Conservation (phyloP, 2,113 vertebrate species). For the Nannobrachium achirus region DNA sequence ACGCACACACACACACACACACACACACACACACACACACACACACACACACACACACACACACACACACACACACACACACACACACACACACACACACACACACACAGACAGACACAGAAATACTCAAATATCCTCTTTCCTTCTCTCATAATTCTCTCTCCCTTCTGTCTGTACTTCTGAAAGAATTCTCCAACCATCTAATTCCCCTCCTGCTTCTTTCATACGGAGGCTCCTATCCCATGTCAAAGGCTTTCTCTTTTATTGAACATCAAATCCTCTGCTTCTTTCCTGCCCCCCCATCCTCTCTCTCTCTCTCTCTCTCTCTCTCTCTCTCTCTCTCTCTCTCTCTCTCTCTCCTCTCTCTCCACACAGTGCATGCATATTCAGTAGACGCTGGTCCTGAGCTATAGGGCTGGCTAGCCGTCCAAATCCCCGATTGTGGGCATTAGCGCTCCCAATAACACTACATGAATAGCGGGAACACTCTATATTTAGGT, state of each 20-base stretch:
- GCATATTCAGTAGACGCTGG: constrained; percentile 77
- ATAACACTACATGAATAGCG: constrained; percentile 75
- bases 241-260: constrained; percentile 82
- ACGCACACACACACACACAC: constrained; percentile 20
- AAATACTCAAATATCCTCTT: constrained; percentile 64
- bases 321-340: constrained; percentile 34
- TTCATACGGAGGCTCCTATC: constrained; percentile 82
- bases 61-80: constrained; percentile 7
- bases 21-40: constrained; percentile 35
- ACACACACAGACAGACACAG: constrained; percentile 27
- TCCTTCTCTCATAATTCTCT: constrained; percentile 70
- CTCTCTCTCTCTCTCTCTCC: constrained; percentile 35
- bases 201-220: constrained; percentile 81
- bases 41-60: not conserved
- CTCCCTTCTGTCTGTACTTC: constrained; percentile 73
- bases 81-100: constrained; percentile 1
- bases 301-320: constrained; percentile 44
- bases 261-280: constrained; percentile 86
- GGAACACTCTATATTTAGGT: constrained; percentile 73
- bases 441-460: constrained; percentile 74
- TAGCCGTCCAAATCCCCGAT: constrained; percentile 71
- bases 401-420: constrained; percentile 50
- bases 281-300: constrained; percentile 72
- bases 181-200: constrained; percentile 80
- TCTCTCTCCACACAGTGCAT: constrained; percentile 51